phyloP scores from a whole-genome alignment of 1,140 invertebrate genomes.

The Adelges cooleyi region DNA sequence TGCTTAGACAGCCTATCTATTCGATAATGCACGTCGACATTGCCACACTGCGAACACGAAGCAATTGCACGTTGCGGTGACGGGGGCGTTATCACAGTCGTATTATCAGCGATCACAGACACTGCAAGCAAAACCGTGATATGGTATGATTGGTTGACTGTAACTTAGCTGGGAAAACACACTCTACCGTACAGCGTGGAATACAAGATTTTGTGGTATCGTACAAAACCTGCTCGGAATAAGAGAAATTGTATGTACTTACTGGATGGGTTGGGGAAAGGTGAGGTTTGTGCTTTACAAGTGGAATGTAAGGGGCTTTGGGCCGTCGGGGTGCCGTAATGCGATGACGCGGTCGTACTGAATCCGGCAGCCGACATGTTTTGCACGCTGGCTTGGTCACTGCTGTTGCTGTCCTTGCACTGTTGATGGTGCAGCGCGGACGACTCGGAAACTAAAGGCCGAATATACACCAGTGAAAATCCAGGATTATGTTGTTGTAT shows the following conservation, averaged over 20 bases:
- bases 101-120: constrained; percentile 20
- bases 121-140: not conserved
- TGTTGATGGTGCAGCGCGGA: not conserved
- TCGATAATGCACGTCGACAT: constrained; percentile 19
- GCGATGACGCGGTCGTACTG: constrained; percentile 18
- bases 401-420: not conserved
- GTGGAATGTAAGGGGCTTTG: constrained; percentile 29
- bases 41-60: constrained; percentile 19
- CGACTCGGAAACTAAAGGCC: constrained; percentile 3
- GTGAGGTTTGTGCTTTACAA: constrained; percentile 24
- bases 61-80: constrained; percentile 9
- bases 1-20: constrained; percentile 33
- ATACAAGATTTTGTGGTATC: not conserved
- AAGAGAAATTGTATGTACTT: not conserved
- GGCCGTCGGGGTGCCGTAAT: constrained; percentile 17
- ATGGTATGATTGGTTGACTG: too few relatives aligned
- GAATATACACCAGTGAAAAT: too few relatives aligned
- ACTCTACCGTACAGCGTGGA: too few relatives aligned
- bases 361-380: constrained; percentile 9
- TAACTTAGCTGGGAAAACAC: too few relatives aligned
- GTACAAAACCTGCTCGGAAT: too few relatives aligned
- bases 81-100: constrained; percentile 22
- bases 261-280: constrained; percentile 17
- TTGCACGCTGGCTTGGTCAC: not conserved
- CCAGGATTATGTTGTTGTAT: too few relatives aligned